phyloP scores from a whole-genome alignment of 1,140 invertebrate species.

The Harpegnathos saltator region DNA sequence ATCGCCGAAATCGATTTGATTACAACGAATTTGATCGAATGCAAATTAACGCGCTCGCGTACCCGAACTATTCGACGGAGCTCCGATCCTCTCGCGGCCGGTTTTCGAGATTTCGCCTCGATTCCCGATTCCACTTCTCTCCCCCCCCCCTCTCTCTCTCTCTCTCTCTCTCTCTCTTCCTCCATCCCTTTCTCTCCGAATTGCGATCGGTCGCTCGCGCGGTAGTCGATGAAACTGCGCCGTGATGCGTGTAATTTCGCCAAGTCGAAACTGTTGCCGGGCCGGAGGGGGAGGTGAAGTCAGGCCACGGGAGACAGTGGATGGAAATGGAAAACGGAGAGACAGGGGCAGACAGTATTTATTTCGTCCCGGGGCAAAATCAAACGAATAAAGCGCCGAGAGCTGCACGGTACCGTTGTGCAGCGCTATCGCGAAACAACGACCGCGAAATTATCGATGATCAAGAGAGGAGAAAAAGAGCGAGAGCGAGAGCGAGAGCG shows the following conservation, averaged over 20 bases:
- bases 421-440: not conserved
- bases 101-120: constrained; percentile 66
- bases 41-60: constrained; percentile 68
- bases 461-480: too few relatives aligned
- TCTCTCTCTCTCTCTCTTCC: not conserved
- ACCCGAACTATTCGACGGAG: constrained; percentile 58
- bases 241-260: constrained; percentile 67
- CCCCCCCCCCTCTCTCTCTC: not conserved
- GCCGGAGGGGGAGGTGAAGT: constrained; percentile 38
- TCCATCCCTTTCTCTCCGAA: constrained; percentile 25
- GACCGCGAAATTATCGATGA: too few relatives aligned
- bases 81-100: constrained; percentile 42
- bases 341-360: constrained; percentile 2
- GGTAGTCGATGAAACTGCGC: constrained; percentile 55
- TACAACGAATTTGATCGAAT: constrained; percentile 73
- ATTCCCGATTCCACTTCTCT: constrained; percentile 24
- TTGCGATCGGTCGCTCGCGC: constrained; percentile 40
- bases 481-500: too few relatives aligned
- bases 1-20: constrained; percentile 67
- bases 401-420: not conserved
- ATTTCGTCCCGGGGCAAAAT: constrained; percentile 25
- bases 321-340: constrained; percentile 13
- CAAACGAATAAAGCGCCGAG: not conserved
- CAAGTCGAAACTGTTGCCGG: constrained; percentile 67
- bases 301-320: constrained; percentile 12